Percentiles rank a stretch among this genome's conserved stretches.
These are phyloP conservation scores for Ploceus nigricollis DNA, from an alignment of 2,113 vertebrate genomes.

Conservation along the genomic window DNA sequence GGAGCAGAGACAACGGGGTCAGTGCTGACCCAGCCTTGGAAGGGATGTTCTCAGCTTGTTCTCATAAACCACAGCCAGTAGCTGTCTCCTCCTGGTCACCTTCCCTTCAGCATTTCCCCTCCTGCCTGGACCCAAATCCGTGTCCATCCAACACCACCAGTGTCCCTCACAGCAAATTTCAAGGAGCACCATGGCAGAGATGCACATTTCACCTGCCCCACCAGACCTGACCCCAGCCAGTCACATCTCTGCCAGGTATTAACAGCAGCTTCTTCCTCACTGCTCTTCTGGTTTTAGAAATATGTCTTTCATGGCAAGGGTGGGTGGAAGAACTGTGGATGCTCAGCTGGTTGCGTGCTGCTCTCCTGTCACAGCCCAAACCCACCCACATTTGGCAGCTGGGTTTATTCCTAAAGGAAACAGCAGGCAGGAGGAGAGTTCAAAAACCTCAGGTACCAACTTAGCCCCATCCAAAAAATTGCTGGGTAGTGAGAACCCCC, in stretches of 20 bases:
- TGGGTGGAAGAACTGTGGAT: background rate
- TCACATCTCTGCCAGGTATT: background rate
- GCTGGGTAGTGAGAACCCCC: background rate
- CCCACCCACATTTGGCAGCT: background rate
- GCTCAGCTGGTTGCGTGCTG: background rate
- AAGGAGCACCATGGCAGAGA: background rate
- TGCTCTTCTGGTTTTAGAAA: background rate
- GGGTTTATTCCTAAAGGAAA: background rate
- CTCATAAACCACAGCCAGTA: background rate
- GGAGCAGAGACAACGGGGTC: background rate
- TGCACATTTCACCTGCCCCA: background rate
- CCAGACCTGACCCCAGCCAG: background rate
- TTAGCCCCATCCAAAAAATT: background rate
- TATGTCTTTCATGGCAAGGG: accelerated
- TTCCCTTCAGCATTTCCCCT: background rate
- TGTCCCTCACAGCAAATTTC: background rate
- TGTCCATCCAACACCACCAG: background rate
- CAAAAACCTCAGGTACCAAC: background rate
- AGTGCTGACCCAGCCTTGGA: background rate
- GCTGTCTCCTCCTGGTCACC: background rate
- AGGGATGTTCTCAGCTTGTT: background rate
- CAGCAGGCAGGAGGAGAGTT: background rate
- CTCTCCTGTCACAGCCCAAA: background rate
- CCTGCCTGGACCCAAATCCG: background rate
- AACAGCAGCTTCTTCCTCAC: background rate